These are phyloP conservation scores for Agrochola lychnidis DNA, from an alignment of 2,888 invertebrate species.

Conservation along the genomic window DNA sequence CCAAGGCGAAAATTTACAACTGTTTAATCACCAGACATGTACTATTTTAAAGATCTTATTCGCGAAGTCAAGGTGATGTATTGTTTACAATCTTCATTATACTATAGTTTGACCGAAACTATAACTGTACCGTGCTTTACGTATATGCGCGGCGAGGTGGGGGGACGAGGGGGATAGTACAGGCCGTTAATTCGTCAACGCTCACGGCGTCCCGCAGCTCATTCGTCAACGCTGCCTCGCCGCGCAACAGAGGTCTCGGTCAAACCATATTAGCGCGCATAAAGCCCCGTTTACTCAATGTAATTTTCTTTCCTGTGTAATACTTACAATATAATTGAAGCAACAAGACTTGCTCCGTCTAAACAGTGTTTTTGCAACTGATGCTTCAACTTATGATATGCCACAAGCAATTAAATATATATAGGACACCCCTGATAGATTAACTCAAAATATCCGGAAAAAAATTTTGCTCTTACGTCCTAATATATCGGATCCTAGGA, in stretches of 20 bases:
- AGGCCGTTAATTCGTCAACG: too few species aligned
- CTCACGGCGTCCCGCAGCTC: too few species aligned
- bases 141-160: too few species aligned
- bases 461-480: background rate
- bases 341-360: background rate
- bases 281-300: background rate
- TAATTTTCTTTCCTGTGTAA: background rate
- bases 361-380: background rate
- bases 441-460: background rate
- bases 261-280: too few species aligned
- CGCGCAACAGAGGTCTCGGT: too few species aligned
- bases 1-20: slow-evolving; percentile 28
- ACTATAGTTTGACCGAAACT: too few species aligned
- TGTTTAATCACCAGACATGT: slow-evolving; percentile 31
- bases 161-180: too few species aligned
- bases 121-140: too few species aligned
- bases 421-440: background rate
- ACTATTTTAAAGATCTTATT: slow-evolving; percentile 38
- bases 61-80: slow-evolving; percentile 30
- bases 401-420: background rate
- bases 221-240: too few species aligned
- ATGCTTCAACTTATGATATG: background rate
- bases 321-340: background rate
- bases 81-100: background rate
- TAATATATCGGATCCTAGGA: background rate